These are phyloP conservation scores for Sorex fumeus DNA, from an alignment of 2,113 vertebrate species.

Conservation along the genomic window DNA sequence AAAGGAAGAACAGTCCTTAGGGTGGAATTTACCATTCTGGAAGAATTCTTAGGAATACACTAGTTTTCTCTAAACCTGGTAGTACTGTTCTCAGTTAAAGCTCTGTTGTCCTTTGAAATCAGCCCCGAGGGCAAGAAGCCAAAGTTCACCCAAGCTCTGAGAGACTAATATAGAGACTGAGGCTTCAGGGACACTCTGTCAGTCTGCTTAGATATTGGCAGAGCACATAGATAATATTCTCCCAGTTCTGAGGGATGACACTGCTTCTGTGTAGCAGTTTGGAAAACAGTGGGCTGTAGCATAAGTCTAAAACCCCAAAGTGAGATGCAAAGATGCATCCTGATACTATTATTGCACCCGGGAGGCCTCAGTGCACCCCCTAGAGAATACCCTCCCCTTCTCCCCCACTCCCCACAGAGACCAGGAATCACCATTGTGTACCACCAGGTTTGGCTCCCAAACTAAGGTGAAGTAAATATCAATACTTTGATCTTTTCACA, in stretches of 20 bases:
- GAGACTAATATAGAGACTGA: neutral
- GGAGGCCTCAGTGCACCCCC: neutral
- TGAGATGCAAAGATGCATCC: neutral
- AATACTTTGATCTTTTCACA: neutral
- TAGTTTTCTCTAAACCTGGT: neutral
- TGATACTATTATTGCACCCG: neutral
- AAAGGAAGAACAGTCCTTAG: neutral
- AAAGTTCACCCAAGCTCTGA: constrained; percentile 42
- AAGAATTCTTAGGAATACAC: neutral
- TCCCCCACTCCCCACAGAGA: too few species aligned
- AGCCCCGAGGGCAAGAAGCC: constrained; percentile 44
- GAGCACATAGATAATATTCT: constrained; percentile 35
- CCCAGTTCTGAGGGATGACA: neutral
- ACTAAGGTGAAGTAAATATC: constrained; percentile 33
- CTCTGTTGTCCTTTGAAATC: neutral
- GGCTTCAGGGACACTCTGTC: constrained; percentile 10
- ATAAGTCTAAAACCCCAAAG: constrained; percentile 37
- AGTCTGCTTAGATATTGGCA: constrained; percentile 51
- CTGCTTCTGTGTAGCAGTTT: neutral
- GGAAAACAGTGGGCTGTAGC: neutral
- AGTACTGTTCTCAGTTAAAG: constrained; percentile 13
- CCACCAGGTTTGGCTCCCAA: too few species aligned
- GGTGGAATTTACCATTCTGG: constrained; percentile 29
- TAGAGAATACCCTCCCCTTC: too few species aligned
- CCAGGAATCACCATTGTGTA: too few species aligned